These are phyloP conservation scores for Lutraria rhynchaena DNA, from an alignment of 1,140 invertebrate species.

Conservation along the genomic window DNA sequence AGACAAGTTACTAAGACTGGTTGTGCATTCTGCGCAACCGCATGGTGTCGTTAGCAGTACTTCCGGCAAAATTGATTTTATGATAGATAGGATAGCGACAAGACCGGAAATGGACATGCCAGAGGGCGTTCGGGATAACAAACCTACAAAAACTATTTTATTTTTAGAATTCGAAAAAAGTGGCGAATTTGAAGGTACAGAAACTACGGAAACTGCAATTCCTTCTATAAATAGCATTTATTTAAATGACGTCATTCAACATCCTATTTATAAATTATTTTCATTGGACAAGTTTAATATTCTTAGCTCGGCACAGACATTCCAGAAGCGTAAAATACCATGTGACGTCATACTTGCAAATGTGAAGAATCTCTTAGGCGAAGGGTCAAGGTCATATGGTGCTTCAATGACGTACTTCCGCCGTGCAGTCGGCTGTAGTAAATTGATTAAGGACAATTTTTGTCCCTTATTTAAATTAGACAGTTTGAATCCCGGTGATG, in stretches of 20 bases:
- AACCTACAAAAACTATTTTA: conserved; percentile 89
- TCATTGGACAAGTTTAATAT: neutral
- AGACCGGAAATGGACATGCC: conserved; percentile 93
- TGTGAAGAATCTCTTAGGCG: conserved; percentile 47
- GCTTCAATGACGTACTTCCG: conserved; percentile 44
- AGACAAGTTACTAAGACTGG: conserved; percentile 86
- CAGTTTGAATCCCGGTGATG: neutral
- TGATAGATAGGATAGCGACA: conserved; percentile 92
- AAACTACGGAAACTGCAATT: conserved; percentile 15
- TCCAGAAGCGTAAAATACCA: conserved; percentile 19
- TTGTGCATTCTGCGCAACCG: conserved; percentile 91
- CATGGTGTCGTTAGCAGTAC: conserved; percentile 92
- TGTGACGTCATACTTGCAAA: conserved; percentile 49
- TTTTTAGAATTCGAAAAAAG: conserved; percentile 90
- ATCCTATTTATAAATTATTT: conserved; percentile 51
- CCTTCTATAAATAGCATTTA: conserved; percentile 36
- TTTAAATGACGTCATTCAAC: conserved; percentile 49
- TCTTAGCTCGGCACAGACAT: neutral
- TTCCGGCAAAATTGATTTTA: conserved; percentile 91
- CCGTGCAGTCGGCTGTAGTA: conserved; percentile 30
- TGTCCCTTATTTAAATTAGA: neutral
- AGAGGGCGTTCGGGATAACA: conserved; percentile 94
- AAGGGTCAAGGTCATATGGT: conserved; percentile 6
- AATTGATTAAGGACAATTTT: conserved; percentile 6
- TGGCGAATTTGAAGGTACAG: conserved; percentile 2